phyloP scores from a whole-genome alignment of 2,113 vertebrate genomes.

The Colinus virginianus region DNA sequence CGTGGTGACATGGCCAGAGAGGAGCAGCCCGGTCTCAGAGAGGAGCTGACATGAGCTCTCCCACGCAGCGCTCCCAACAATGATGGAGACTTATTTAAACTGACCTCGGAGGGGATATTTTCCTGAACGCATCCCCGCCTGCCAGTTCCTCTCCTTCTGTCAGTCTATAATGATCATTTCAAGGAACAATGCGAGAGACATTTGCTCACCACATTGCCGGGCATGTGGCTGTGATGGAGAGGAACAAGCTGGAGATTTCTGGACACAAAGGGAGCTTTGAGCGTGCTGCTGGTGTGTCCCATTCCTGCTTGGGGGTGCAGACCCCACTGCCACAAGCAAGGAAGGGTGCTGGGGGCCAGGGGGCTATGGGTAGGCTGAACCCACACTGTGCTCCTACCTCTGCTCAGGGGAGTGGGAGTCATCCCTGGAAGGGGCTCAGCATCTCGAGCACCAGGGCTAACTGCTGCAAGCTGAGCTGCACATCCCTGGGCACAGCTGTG shows the following conservation, averaged over 20 bases:
- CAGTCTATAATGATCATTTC: slow-evolving; percentile 41
- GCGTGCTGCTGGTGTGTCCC: not conserved
- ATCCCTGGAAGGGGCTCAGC: not conserved
- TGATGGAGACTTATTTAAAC: slow-evolving; percentile 62
- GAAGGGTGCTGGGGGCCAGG: not conserved
- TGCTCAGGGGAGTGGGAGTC: not conserved
- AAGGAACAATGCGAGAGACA: slow-evolving; percentile 22
- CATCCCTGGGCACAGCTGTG: not conserved
- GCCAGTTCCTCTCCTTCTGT: not conserved
- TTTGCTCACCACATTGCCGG: not conserved
- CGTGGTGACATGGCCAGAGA: not conserved
- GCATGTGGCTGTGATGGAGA: slow-evolving; percentile 17
- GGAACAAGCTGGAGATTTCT: not conserved
- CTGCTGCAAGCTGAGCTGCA: not conserved
- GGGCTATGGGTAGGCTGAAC: not conserved
- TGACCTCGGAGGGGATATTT: slow-evolving; percentile 33
- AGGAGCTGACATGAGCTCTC: not conserved
- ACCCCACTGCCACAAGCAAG: not conserved
- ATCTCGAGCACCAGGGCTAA: not conserved
- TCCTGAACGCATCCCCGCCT: slow-evolving; percentile 12
- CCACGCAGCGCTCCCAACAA: not conserved
- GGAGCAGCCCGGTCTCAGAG: not conserved
- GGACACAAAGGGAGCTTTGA: slow-evolving; percentile 16
- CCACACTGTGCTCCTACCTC: not conserved
- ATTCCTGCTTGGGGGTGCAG: not conserved